These are phyloP conservation scores for Diadromus collaris DNA, from an alignment of 2,888 invertebrate species.

Conservation along the genomic window DNA sequence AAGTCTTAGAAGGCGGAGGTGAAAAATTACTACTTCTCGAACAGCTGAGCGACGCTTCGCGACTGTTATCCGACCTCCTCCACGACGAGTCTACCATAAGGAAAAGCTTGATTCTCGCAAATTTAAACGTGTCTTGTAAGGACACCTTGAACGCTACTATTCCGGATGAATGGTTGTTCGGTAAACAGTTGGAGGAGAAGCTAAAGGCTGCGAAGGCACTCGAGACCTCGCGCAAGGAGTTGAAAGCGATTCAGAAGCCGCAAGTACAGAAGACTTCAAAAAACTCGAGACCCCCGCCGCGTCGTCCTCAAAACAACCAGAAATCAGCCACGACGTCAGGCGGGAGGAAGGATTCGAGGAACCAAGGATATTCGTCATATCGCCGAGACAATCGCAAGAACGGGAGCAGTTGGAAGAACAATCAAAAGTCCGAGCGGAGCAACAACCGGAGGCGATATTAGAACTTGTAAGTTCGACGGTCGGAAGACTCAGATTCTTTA, in stretches of 20 bases:
- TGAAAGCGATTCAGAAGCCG: conserved; percentile 13
- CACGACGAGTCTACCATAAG: background rate
- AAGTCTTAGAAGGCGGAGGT: too few relatives aligned
- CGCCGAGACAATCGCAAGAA: conserved; percentile 12
- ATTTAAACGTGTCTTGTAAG: background rate
- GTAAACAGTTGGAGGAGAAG: background rate
- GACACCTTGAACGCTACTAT: background rate
- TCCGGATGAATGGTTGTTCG: background rate
- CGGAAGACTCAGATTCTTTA: conserved; percentile 33
- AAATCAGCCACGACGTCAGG: background rate
- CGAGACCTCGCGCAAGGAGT: conserved; percentile 32
- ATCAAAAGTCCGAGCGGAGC: background rate
- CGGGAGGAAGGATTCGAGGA: conserved; percentile 13
- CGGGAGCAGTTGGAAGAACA: background rate
- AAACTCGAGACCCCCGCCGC: conserved; percentile 47
- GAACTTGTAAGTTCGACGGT: conserved; percentile 16
- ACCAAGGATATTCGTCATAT: background rate
- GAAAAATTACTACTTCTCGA: conserved; percentile 8
- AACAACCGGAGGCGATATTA: conserved; percentile 1
- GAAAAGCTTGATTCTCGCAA: background rate
- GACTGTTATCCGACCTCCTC: conserved; percentile 46
- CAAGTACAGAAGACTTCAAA: conserved; percentile 34
- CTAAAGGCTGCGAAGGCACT: background rate
- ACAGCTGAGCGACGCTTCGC: conserved; percentile 30
- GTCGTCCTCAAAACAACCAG: conserved; percentile 20